Evolutionary conservation across 2,113 vertebrate species (phyloP).

Genomic region (Lampris megalopsis): DNA sequence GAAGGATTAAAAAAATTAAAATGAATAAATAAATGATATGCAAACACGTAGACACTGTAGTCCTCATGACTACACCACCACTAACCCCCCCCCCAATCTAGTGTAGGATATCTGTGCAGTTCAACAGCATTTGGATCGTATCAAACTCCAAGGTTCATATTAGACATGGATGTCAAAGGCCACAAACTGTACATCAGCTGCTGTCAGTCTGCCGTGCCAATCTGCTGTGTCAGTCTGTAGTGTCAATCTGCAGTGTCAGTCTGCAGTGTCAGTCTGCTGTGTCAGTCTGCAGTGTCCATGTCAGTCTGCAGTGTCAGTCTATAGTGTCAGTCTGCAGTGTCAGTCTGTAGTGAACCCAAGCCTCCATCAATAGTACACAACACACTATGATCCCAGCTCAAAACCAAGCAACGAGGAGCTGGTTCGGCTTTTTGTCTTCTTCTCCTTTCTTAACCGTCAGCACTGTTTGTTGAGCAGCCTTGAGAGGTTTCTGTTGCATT

Average conservation of each 20-base stretch:
- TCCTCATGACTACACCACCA: background rate
- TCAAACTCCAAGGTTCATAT: constrained; percentile 8
- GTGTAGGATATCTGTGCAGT: no score
- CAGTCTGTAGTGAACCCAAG: constrained; percentile 26
- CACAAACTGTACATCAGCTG: background rate
- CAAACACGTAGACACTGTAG: no score
- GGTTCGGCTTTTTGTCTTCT: no score
- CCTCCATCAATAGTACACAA: constrained; percentile 46
- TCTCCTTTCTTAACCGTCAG: no score
- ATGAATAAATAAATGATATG: no score
- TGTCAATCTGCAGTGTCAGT: no score
- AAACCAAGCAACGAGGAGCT: constrained; percentile 41
- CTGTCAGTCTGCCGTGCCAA: background rate
- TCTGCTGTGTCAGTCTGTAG: no score
- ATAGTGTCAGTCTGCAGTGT: constrained; percentile 2
- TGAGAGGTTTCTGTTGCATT: no score
- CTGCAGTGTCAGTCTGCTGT: no score
- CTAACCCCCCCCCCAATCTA: background rate
- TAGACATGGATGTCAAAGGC: constrained; percentile 19
- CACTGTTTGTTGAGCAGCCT: no score
- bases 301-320: background rate
- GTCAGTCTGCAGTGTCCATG: background rate
- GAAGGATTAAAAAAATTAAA: no score
- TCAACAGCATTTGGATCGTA: constrained; percentile 14
- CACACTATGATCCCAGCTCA: constrained; percentile 27